Conservation (phyloP, 2,888 invertebrate genomes). For the Drosophila cracens region DNA sequence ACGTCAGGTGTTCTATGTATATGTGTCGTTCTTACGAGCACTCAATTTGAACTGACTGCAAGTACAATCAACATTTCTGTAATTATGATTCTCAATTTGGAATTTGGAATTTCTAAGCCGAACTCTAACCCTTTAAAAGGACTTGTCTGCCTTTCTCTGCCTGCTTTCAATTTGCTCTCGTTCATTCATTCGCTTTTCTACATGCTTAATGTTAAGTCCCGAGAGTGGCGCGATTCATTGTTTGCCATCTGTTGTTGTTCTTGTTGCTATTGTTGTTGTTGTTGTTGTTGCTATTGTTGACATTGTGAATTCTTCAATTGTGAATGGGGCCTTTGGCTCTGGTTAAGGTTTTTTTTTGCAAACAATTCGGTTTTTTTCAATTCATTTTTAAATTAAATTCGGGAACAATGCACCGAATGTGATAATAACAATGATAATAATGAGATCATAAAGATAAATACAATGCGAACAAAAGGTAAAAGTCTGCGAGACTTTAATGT, state of each 20-base stretch:
- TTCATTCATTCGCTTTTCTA: slow-evolving; percentile 22
- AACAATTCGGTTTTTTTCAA: slow-evolving; percentile 41
- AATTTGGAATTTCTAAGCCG: slow-evolving; percentile 24
- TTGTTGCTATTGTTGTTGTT: slow-evolving; percentile 32
- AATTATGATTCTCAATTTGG: slow-evolving; percentile 44
- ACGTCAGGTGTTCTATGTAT: slow-evolving; percentile 44
- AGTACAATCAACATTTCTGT: slow-evolving; percentile 43
- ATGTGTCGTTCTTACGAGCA: slow-evolving; percentile 32
- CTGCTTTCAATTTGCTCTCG: slow-evolving; percentile 27
- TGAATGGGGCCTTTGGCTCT: slow-evolving; percentile 57
- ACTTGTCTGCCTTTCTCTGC: slow-evolving; percentile 49
- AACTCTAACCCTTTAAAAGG: slow-evolving; percentile 26
- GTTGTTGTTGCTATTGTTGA: slow-evolving; percentile 55
- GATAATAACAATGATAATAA: slow-evolving; percentile 66
- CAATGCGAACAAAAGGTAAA: slow-evolving; percentile 47
- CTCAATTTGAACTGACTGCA: slow-evolving; percentile 45
- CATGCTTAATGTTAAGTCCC: slow-evolving; percentile 43
- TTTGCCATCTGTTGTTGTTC: slow-evolving; percentile 60
- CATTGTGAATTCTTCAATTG: slow-evolving; percentile 65
- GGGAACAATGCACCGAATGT: slow-evolving; percentile 66
- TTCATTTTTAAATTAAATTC: slow-evolving; percentile 72
- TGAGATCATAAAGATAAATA: slow-evolving; percentile 62
- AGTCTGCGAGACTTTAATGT: slow-evolving; percentile 54
- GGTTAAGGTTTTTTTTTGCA: slow-evolving; percentile 18
- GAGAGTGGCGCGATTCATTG: slow-evolving; percentile 63